Base-by-base conservation (phyloP, 1,140 invertebrate species). In the Drosophila guanche region DNA sequence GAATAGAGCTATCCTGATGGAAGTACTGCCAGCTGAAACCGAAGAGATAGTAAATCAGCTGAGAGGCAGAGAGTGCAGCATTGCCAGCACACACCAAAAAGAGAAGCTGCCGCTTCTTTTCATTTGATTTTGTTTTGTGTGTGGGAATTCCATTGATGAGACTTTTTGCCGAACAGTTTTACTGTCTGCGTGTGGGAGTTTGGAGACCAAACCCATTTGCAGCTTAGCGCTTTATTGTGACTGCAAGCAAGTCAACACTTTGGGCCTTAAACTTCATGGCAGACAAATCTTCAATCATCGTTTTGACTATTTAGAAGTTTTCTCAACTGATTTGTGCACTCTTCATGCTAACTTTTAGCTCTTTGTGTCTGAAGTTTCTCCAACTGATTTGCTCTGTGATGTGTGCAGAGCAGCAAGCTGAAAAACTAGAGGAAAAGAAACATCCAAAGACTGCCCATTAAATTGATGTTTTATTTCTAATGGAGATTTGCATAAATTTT, bases 141-240 rank as follows among this genome's bases (percentile, higher is more conserved):
- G 77, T 80, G 81, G 77, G 75, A 55, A 88, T 88, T 76, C 85
- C 78, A 88, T 86, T 88, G 75, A 83, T 58, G 79, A 48, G 23
- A 48, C 61, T 47, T 23, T 50, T 37, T 29, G 29, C 50, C 23
- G 8, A 27, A 43, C 62, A 29, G 27, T 23, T 23, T 48, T 16
- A n/a, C 0, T 27, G 6, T 41, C n/a, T 58, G 12, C 3, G 41
- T 12, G 4, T 55, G 8, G 42, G 12, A 22, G 14, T 14, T 29
- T 37, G 4, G 3, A 37, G 10, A 0, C 10, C 33, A 37, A 37
- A 4, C 3, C 33, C 33, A 37, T 4, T 37, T 10, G 3, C 3
- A 37, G 16, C 16, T 20, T 20, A 20, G 16, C 16, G 16, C 12
- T 29, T 29, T 47, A 59, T 60, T 47, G 29, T 52, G 27, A 47